Evolutionary conservation across 2,113 vertebrate genomes (phyloP), one percentile per base, ranked within the genome.

Genomic region (Varanus komodoensis): DNA sequence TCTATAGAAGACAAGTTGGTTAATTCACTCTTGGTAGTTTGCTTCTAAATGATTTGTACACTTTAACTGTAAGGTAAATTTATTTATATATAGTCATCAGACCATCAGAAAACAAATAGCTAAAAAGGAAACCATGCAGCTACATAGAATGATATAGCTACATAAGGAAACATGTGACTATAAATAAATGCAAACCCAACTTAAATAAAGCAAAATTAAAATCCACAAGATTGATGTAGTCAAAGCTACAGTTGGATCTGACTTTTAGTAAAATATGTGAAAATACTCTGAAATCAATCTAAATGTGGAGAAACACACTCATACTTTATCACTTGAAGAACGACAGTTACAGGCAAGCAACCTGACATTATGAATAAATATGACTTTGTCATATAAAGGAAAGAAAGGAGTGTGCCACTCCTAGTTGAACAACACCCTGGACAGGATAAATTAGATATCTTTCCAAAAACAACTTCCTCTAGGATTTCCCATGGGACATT

Each of bases 321-420:
- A 64, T 44, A 87, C 17, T 85, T 89, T 73, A n/a, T 88, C 38
- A 44, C 38, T 44, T 44, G 38, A 44, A 44, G 38, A 44, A 44
- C 38, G 38, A 44, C 38, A 44, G 38, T 44, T 44, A 44, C 38
- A 44, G 38, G 38, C 38, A 44, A 44, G 38, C 38, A 44, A 44
- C 38, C 38, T 44, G 38, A 44, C 38, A 44, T 44, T 44, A 44
- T 44, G 38, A 54, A 54, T 54, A 54, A 54, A 57, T 6, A 19
- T 75, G 82, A 82, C 67, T 82, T 87, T 61, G 87, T 93, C 87
- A 32, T 34, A 32, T 27, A 11, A 69, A n/a, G 9, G 15, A 21
- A 75, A 50, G 50, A 32, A 32, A 73, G 17, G 68, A 50, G 50
- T 61, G 8, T 32, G 7, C 78, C 3, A 34, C 29, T 34, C 25